These are phyloP conservation scores for Druceiella hillmani DNA, from an alignment of 2,888 invertebrate species.

Conservation along the genomic window DNA sequence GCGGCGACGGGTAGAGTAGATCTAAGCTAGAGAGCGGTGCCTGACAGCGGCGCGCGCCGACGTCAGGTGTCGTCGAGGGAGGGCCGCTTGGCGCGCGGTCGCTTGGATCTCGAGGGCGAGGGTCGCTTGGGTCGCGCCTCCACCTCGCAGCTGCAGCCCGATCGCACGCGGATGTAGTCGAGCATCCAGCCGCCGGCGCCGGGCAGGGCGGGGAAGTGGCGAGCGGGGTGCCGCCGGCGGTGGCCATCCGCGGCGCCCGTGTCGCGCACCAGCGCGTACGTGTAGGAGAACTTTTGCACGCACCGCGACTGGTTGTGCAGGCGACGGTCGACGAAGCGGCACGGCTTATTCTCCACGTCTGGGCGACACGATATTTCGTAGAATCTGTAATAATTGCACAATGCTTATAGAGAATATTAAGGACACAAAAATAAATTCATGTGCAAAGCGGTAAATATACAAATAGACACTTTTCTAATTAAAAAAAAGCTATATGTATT, in stretches of 20 bases:
- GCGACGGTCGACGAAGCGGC: conserved; percentile 67
- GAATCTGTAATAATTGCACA: conserved; percentile 50
- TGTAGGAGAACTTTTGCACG: conserved; percentile 77
- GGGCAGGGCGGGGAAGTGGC: conserved; percentile 43
- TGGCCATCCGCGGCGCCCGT: conserved; percentile 39
- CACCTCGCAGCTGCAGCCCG: conserved; percentile 81
- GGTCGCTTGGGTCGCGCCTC: too few relatives aligned
- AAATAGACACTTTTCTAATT: too few relatives aligned
- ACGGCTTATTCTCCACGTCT: conserved; percentile 65
- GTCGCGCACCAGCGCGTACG: conserved; percentile 76
- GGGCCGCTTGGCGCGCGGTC: too few relatives aligned
- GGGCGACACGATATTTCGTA: conserved; percentile 75
- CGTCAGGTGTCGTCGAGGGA: too few relatives aligned
- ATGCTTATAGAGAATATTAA: too few relatives aligned
- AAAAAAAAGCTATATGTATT: too few relatives aligned
- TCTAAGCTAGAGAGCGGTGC: too few relatives aligned
- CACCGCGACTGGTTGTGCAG: conserved; percentile 68
- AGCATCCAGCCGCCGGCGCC: conserved; percentile 63
- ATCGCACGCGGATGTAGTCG: conserved; percentile 77
- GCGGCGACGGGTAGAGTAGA: too few relatives aligned
- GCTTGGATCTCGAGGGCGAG: too few relatives aligned
- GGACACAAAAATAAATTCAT: neutral
- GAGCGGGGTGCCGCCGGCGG: conserved; percentile 34
- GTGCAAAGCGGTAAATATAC: too few relatives aligned
- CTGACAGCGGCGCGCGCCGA: too few relatives aligned